Percentiles rank a stretch among this genome's conserved stretches.
Evolutionary conservation across 2,797 vertebrate genomes (phyloP).

Genomic region (Momotus momota): DNA sequence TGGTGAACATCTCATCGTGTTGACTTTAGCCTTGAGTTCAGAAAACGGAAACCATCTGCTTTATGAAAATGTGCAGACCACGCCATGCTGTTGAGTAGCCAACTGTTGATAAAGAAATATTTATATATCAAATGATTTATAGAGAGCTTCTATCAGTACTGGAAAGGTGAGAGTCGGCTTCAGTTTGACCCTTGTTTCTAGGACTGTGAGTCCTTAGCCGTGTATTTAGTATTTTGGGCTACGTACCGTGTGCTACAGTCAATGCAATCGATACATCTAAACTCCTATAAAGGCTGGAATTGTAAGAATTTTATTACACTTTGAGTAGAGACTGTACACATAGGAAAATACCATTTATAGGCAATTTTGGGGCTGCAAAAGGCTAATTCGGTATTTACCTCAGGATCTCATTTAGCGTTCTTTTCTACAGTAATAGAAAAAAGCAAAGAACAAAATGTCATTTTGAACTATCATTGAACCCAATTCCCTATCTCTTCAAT

Average conservation of each 20-base stretch:
- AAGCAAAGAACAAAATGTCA: constrained; percentile 6
- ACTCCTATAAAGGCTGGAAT: background rate
- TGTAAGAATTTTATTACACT: background rate
- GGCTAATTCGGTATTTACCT: constrained; percentile 23
- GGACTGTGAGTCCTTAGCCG: constrained; percentile 8
- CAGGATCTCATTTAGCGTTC: background rate
- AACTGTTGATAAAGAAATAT: constrained; percentile 68
- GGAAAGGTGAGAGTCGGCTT: constrained; percentile 27
- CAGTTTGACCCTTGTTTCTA: constrained; percentile 48
- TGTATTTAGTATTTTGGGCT: constrained; percentile 2
- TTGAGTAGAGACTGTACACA: background rate
- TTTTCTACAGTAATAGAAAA: background rate
- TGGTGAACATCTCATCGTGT: background rate
- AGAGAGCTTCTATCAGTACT: constrained; percentile 50
- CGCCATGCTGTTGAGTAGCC: constrained; percentile 36
- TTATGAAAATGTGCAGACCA: constrained; percentile 43
- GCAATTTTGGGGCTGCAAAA: constrained; percentile 8
- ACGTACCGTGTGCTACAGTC: background rate
- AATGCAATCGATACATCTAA: background rate
- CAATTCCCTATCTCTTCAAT: constrained; percentile 21
- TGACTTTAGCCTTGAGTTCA: constrained; percentile 55
- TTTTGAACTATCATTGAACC: background rate
- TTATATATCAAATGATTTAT: constrained; percentile 56
- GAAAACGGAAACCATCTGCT: constrained; percentile 60
- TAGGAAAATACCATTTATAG: background rate